phyloP scores from a whole-genome alignment of 2,113 vertebrate species.

The human (Homo sapiens) region GRCh38 chr1:19454001-19454500 shows the following conservation, averaged over 20 bases:
- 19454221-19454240: fast-evolving
- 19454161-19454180: background rate
- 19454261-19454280: background rate
- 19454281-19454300: fast-evolving
- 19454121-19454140: background rate
- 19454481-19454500: background rate
- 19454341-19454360: background rate
- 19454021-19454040: fast-evolving
- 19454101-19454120: background rate
- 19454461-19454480: background rate
- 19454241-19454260: background rate
- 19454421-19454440: background rate
- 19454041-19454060: background rate
- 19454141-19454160: background rate
- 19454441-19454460: background rate
- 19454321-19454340: background rate
- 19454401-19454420: background rate
- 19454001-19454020: fast-evolving
- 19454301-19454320: background rate
- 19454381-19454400: background rate
- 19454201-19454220: background rate
- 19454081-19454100: fast-evolving
- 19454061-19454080: fast-evolving
- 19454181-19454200: background rate
- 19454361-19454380: background rate